Evolutionary conservation across 2,797 vertebrate species (phyloP).

Genomic region (Xiphorhynchus erythropygius): DNA sequence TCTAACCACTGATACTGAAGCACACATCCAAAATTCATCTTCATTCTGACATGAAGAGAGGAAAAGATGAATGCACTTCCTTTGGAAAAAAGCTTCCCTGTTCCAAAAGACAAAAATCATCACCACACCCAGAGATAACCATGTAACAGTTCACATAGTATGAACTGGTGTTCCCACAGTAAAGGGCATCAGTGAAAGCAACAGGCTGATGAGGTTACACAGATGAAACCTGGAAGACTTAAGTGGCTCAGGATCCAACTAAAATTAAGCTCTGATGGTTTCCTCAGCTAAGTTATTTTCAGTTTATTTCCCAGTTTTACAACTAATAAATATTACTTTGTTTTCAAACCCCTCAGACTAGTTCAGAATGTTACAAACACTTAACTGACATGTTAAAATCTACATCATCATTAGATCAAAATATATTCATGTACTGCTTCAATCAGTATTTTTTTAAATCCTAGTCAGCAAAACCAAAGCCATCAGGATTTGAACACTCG

Average conservation of each 20-base stretch:
- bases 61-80: neutral
- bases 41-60: neutral
- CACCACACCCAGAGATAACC: neutral
- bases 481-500: neutral
- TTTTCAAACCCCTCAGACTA: neutral
- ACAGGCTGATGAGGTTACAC: neutral
- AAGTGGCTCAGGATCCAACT: neutral
- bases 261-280: neutral
- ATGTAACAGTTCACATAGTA: rapidly evolving
- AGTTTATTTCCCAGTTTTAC: neutral
- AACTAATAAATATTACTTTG: neutral
- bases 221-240: neutral
- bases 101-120: neutral
- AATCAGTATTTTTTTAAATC: neutral
- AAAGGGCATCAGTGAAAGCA: neutral
- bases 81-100: neutral
- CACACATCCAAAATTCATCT: neutral
- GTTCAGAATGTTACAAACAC: neutral
- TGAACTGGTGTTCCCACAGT: neutral
- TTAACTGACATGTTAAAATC: neutral
- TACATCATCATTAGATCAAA: neutral
- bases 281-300: neutral
- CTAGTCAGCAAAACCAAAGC: neutral
- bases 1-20: neutral
- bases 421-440: neutral